These are phyloP conservation scores for Orbicella faveolata DNA, from an alignment of 64 coral and sea anemone species.

Conservation along the genomic window DNA sequence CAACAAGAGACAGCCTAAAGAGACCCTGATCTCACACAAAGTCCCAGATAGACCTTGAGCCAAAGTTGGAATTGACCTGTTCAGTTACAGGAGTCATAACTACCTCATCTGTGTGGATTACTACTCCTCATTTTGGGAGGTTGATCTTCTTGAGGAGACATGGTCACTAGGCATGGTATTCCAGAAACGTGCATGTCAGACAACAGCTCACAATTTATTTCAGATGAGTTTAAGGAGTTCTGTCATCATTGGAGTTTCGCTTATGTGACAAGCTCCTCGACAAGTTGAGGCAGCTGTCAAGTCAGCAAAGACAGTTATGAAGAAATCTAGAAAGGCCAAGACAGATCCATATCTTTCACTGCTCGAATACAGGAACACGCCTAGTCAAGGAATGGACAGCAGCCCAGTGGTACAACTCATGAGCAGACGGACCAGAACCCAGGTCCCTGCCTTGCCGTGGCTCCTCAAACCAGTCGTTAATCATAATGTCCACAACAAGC, in stretches of 20 bases:
- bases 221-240: constrained; percentile 1
- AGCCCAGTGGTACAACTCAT: constrained; percentile 8
- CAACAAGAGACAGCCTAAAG: too few species aligned
- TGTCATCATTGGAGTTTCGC: neutral
- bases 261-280: neutral
- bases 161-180: too few species aligned
- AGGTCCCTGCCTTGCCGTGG: neutral
- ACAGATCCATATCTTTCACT: constrained; percentile 9
- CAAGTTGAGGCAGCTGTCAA: neutral
- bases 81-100: too few species aligned
- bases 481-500: neutral
- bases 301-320: constrained; percentile 11
- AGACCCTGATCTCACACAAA: too few species aligned
- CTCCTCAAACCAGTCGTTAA: neutral
- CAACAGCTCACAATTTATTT: neutral
- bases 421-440: neutral
- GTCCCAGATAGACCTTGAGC: too few species aligned
- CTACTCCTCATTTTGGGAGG: too few species aligned
- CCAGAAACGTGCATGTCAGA: too few species aligned
- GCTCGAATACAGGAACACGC: constrained; percentile 4
- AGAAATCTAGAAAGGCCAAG: neutral
- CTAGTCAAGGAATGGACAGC: constrained; percentile 10
- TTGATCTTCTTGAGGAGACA: too few species aligned
- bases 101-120: too few species aligned
- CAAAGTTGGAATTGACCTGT: too few species aligned